Base-by-base conservation (phyloP, 2,888 invertebrate genomes). In the Minunthozetes semirufus region DNA sequence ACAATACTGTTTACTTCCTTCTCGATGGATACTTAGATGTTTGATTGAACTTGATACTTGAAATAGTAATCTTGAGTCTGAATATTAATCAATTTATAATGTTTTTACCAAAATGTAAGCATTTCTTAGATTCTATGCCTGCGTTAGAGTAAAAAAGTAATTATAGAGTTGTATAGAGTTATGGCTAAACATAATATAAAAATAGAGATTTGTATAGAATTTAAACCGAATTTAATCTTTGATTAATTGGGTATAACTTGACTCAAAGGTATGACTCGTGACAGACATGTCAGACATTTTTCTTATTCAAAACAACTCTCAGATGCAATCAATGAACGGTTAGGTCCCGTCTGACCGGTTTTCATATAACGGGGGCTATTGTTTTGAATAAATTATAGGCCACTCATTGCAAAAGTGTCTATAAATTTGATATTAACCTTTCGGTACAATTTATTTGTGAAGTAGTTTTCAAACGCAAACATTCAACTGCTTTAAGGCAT, bases 381-480 rank as follows among this genome's bases (percentile, higher is more conserved):
- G 17, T 46, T 38, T 38, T 68, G 29, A 63, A 27, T 46, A 68
- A 66, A 68, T 68, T 63, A 33, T 63, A 29, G 25, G 63, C 38
- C 63, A 63, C 17, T 63, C 63, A 29, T 63, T 19, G n/a, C 11
- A 9, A 59, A 61, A 29, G 42, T n/a, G 68, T 68, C 68, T 46
- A 46, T 68, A 68, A 68, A 68, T 68, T 68, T 42, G 19, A 68
- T 68, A 46, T 42, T 22, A 68, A 63, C 63, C 63, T 63, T 63
- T 63, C 1, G 33, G 33, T 63, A 17, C 63, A 63, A 29, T 63
- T 33, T 63, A 17, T 17, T 33, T 19, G 25, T 22, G 19, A 68
- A 46, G 68, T 19, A 68, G 63, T 63, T 63, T 63, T 63, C 1
- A 6, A 63, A 27, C n/a, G 15, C 38, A 38, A 63, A 63, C 33